Base-by-base conservation (phyloP, 2,797 vertebrate genomes). In the Cetoscarus ocellatus region DNA sequence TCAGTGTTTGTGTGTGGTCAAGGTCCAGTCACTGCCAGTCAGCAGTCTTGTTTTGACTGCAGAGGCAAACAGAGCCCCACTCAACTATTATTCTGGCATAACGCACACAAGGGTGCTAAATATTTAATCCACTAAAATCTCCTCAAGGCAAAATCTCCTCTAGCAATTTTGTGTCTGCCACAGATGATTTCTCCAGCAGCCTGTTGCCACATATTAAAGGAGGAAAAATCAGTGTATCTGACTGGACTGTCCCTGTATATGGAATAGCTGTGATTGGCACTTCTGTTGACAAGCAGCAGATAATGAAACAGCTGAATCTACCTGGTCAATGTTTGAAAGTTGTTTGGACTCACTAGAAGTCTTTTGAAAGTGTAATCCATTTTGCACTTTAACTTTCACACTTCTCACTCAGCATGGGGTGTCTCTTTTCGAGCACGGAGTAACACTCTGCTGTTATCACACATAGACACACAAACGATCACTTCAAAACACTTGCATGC, bases 351-450 rank as follows among this genome's bases (percentile, higher is more conserved):
- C 72, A 51, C 42, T 19, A 49, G 51, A 36, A 0, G 27, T 52
- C 51, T 17, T 51, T 82, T 64, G 60, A 40, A 79, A 64, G 67
- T 40, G 17, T 61, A 63, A 76, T 70, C 67, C 51, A 34, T 77
- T 70, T 53, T 61, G 39, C 78, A 40, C 62, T 75, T 77, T 59
- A 45, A 77, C 71, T 74, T 69, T 82, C 51, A 73, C 83, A 55
- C 70, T 53, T 43, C 64, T 77, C 73, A 5, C 77, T 82, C 63
- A 39, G 70, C 70, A 38, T 57, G 68, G 55, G 44, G 61, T 0
- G 19, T 36, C 15, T 84, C 72, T 71, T 45, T 38, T 78, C 62
- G 27, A 77, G 61, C 66, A 39, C 45, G 10, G 65, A 77, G 38
- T 13, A 54, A 61, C 35, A 18, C 54, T 27, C 38, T 34, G 45